Evolutionary conservation across 2,888 invertebrate species (phyloP), one percentile per base, ranked within the genome.

Genomic region (Cepaea hortensis): DNA sequence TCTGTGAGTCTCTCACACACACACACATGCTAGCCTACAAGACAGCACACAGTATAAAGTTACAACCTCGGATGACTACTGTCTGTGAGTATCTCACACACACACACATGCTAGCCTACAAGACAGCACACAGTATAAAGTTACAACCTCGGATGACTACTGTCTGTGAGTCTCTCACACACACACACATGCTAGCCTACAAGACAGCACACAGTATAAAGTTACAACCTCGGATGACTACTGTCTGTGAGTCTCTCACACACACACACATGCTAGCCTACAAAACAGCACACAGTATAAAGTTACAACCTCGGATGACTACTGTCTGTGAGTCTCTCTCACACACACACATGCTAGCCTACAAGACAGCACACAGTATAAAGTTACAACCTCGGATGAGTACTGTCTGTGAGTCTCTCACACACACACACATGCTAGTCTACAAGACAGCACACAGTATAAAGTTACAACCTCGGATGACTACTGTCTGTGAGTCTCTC

Each of bases 131-230:
- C 55, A 55, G 0, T 55, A 55, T 55, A 55, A 55, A 55, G 55
- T 13, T 73, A 65, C 48, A 65, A 81, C 98, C 98, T 96, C 97
- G 98, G 87, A 98, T 94, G 35, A 98, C 97, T 82, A 98, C 97
- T 9, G 98, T 96, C 90, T 96, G 96, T 87, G 95, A 94, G 46
- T 90, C 89, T 9, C 90, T 87, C 3, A 87, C 85, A n/a, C n/a
- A n/a, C n/a, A n/a, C 35, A 35, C 35, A 35, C 0, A 35, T 35
- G 35, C 35, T 35, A 35, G 35, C 2, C 6, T 23, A 35, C 48
- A 73, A 68, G 35, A 35, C 35, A 72, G 46, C 13, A n/a, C 23
- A 55, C 55, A 55, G 0, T 55, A 55, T 55, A 55, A 55, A 55
- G 55, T 13, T 73, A 65, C 48, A 65, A 81, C 98, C 98, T 96